Conservation (phyloP, 1,140 invertebrate genomes). For the Gonatopus flavifemur region DNA sequence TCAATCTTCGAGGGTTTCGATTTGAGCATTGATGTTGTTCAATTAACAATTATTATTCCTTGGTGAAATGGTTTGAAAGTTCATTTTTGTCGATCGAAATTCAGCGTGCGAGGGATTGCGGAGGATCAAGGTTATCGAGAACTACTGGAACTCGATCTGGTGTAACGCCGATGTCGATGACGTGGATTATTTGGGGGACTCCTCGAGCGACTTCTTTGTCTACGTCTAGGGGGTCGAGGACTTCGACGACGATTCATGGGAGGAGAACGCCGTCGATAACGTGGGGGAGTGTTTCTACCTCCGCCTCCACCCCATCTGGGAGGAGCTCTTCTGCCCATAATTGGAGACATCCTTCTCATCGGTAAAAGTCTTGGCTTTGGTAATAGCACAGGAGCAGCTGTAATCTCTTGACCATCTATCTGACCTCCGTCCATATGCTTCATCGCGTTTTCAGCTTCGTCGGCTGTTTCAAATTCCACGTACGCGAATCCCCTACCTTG, state of each 20-base stretch:
- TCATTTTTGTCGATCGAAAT: too few species aligned
- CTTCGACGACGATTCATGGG: conserved; percentile 68
- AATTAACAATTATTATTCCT: too few species aligned
- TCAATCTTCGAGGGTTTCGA: too few species aligned
- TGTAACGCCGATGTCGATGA: conserved; percentile 73
- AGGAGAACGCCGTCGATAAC: conserved; percentile 67
- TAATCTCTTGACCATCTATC: conserved; percentile 92
- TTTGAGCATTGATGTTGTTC: too few species aligned
- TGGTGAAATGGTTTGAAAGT: too few species aligned
- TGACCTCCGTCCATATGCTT: conserved; percentile 98
- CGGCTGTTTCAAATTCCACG: conserved; percentile 89
- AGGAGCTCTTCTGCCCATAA: conserved; percentile 62
- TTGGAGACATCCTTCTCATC: conserved; percentile 66
- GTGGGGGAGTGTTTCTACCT: conserved; percentile 52
- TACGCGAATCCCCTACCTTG: conserved; percentile 90
- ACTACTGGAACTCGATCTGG: conserved; percentile 77
- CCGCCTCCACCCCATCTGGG: conserved; percentile 56
- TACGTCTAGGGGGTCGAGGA: conserved; percentile 62
- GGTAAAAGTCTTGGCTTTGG: conserved; percentile 70
- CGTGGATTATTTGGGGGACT: conserved; percentile 62
- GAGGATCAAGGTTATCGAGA: conserved; percentile 63
- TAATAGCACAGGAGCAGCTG: conserved; percentile 84
- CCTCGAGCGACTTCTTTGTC: conserved; percentile 63
- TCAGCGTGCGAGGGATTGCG: not conserved
- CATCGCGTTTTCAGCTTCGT: conserved; percentile 97